phyloP scores from a whole-genome alignment of 2,113 vertebrate genomes.

The Pongo pygmaeus region DNA sequence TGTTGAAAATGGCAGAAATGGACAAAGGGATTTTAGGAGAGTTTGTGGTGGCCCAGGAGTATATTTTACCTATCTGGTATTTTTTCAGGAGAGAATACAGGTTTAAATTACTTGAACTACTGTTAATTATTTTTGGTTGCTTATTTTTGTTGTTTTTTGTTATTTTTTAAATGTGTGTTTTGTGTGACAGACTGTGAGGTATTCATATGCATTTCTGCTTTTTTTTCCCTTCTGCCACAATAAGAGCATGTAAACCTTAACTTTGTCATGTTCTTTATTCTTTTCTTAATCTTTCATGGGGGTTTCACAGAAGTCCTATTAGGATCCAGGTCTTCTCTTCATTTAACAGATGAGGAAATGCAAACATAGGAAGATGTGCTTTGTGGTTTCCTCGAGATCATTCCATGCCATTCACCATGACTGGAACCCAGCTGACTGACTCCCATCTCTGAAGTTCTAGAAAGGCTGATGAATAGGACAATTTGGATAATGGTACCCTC shows the following conservation, averaged over 20 bases:
- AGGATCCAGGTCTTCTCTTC: background rate
- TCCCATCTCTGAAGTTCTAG: background rate
- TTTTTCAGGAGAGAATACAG: conserved; percentile 23
- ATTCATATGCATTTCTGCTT: background rate
- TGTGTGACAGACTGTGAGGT: background rate
- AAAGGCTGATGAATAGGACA: background rate
- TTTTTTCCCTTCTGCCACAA: background rate
- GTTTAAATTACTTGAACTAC: background rate
- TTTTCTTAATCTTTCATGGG: background rate
- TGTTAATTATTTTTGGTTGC: conserved; percentile 31
- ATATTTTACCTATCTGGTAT: background rate
- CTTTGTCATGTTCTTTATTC: background rate
- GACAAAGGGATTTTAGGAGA: background rate
- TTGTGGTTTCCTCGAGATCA: background rate
- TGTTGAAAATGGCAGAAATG: background rate
- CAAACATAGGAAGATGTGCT: background rate
- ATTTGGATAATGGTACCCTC: background rate
- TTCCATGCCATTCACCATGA: background rate
- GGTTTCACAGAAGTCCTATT: background rate
- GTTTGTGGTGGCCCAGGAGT: background rate
- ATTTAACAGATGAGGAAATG: background rate
- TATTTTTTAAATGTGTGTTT: background rate
- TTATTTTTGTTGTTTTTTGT: background rate
- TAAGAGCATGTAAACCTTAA: background rate
- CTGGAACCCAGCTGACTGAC: background rate